Evolutionary conservation across 2,797 vertebrate genomes (phyloP).

Genomic region (Sarcoramphus papa): DNA sequence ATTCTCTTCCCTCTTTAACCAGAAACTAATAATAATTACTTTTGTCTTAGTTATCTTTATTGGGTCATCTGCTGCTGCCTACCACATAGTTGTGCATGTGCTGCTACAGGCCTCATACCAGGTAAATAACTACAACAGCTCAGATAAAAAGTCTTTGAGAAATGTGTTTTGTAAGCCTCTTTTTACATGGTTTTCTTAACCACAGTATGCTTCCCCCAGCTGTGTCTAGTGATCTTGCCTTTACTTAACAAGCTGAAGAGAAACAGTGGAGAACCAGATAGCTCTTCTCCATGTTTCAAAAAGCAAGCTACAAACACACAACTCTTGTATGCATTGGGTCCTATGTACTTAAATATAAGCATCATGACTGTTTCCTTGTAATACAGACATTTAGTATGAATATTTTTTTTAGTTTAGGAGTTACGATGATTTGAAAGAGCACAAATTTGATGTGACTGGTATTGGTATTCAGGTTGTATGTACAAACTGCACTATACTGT

Average conservation of each 20-base stretch:
- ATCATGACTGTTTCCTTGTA: conserved; percentile 7
- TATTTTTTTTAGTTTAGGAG: conserved; percentile 10
- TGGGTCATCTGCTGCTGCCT: neutral
- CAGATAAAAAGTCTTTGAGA: neutral
- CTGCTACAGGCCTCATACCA: neutral
- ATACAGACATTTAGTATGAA: neutral
- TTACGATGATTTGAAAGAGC: conserved; percentile 54
- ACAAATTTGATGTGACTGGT: conserved; percentile 39
- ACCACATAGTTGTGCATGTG: neutral
- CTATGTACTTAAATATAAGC: neutral
- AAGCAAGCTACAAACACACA: neutral
- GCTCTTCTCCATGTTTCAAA: neutral
- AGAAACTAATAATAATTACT: neutral
- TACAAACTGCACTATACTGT: conserved; percentile 58
- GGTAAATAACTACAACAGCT: neutral
- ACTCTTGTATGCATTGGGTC: neutral
- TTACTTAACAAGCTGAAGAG: neutral
- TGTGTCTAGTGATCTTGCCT: neutral
- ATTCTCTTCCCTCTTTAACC: neutral
- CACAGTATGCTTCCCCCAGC: neutral
- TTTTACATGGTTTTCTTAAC: neutral
- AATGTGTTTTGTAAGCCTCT: neutral
- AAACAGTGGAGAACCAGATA: neutral
- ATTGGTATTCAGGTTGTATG: conserved; percentile 62
- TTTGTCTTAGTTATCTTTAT: neutral